phyloP scores from a whole-genome alignment of 2,888 invertebrate species.

The Camptogramma bilineatum region DNA sequence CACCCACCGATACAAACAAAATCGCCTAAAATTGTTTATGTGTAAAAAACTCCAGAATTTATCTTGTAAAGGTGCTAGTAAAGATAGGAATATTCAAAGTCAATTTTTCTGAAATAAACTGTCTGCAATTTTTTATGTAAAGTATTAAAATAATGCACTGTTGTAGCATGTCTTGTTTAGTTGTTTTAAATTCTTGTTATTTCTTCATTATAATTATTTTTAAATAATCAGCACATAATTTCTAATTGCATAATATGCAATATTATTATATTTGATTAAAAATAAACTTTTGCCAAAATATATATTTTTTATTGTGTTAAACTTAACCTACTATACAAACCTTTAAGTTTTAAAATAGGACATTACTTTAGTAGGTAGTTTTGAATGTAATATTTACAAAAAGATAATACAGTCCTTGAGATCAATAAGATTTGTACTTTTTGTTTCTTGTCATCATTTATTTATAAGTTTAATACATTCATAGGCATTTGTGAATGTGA shows the following conservation, averaged over 20 bases:
- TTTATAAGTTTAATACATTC: constrained; percentile 57
- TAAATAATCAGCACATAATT: constrained; percentile 48
- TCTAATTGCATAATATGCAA: constrained; percentile 42
- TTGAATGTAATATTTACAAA: background rate
- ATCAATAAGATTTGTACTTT: constrained; percentile 22
- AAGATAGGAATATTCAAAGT: constrained; percentile 6
- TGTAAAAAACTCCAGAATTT: background rate
- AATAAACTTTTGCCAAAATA: constrained; percentile 22
- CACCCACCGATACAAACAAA: constrained; percentile 25
- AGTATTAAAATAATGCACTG: constrained; percentile 17
- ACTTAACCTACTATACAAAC: background rate
- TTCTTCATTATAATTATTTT: constrained; percentile 29
- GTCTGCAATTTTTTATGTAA: background rate
- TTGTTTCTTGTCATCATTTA: constrained; percentile 26
- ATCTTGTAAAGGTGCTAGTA: constrained; percentile 26
- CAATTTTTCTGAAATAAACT: constrained; percentile 14
- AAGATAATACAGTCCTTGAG: constrained; percentile 2
- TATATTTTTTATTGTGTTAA: background rate
- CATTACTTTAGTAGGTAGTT: background rate
- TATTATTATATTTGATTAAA: too few relatives aligned
- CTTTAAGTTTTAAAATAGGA: background rate
- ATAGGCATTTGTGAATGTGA: constrained; percentile 67
- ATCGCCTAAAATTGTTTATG: constrained; percentile 3
- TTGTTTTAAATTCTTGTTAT: constrained; percentile 31
- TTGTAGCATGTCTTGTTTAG: constrained; percentile 28